Conservation (phyloP, 2,113 vertebrate species). For the Odocoileus virginianus region DNA sequence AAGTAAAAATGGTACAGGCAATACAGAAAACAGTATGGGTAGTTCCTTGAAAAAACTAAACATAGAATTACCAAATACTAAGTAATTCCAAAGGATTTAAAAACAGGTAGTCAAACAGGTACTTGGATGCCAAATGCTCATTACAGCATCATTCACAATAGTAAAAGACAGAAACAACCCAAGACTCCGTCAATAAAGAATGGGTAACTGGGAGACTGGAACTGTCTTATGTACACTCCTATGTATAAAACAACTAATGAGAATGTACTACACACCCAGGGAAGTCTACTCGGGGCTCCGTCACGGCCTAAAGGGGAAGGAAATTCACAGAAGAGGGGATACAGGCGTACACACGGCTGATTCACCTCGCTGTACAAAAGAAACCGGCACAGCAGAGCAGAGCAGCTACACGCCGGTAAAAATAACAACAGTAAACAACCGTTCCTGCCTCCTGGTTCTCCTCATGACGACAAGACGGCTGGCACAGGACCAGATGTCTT, state of each 20-base stretch:
- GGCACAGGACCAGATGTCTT: background rate
- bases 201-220: background rate
- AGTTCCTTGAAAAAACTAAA: background rate
- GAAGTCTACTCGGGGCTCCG: background rate
- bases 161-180: background rate
- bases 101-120: background rate
- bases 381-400: background rate
- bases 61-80: background rate
- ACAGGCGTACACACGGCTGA: background rate
- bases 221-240: background rate
- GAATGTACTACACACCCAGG: background rate
- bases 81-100: background rate
- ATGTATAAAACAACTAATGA: background rate
- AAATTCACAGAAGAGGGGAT: background rate
- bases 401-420: background rate
- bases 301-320: background rate
- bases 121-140: background rate
- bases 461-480: background rate
- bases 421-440: background rate
- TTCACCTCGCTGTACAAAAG: background rate
- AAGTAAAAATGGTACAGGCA: background rate
- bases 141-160: background rate
- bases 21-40: background rate
- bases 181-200: background rate
- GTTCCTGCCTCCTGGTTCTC: background rate